Percentiles rank a stretch among this genome's conserved stretches.
These are phyloP conservation scores for Andrena dorsata DNA, from an alignment of 2,888 invertebrate species.

Conservation along the genomic window DNA sequence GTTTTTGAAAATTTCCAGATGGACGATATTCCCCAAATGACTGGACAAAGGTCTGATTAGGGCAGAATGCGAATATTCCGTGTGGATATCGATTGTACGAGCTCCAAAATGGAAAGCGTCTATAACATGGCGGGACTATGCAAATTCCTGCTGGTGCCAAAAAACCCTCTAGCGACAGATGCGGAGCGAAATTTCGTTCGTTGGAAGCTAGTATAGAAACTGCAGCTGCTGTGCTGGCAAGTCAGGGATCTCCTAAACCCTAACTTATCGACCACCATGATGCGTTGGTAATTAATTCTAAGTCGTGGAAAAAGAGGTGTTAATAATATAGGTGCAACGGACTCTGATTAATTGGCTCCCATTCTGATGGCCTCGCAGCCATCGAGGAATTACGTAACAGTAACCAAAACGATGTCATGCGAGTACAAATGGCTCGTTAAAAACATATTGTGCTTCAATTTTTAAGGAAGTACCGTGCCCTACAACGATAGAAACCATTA, in stretches of 20 bases:
- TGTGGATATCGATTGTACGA: no score
- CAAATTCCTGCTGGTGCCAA: conserved; percentile 26
- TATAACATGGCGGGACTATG: conserved; percentile 36
- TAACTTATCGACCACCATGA: conserved; percentile 77
- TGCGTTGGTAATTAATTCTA: conserved; percentile 60
- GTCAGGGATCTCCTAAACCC: conserved; percentile 80
- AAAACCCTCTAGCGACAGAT: conserved; percentile 78
- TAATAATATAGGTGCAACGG: neutral
- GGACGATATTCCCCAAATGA: no score
- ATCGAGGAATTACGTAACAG: neutral
- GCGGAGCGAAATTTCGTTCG: conserved; percentile 74
- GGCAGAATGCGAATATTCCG: no score
- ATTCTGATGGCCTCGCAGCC: neutral
- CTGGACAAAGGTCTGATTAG: no score
- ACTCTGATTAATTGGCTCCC: conserved; percentile 1
- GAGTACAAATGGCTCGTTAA: neutral
- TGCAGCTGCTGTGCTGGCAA: conserved; percentile 79
- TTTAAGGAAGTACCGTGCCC: no score
- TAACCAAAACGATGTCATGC: neutral
- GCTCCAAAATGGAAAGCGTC: conserved; percentile 20
- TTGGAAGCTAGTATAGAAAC: conserved; percentile 67
- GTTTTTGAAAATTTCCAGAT: no score
- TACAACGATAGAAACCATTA: no score
- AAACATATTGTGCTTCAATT: neutral
- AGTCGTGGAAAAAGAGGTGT: neutral